phyloP scores from a whole-genome alignment of 2,888 invertebrate species.

The Syrphus vitripennis region DNA sequence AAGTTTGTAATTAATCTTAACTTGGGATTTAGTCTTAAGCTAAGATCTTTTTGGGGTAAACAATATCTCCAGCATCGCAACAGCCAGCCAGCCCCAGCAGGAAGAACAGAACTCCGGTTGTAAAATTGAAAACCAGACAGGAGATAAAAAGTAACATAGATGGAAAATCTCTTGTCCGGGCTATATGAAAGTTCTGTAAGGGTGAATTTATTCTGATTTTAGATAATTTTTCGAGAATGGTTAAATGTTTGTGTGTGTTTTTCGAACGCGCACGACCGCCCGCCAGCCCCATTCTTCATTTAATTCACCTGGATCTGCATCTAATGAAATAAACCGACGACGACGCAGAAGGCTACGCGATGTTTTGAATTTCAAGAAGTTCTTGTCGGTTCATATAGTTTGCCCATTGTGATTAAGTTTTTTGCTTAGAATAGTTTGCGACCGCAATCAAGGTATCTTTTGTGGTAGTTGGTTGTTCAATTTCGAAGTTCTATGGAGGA shows the following conservation, averaged over 20 bases:
- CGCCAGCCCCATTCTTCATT: conserved; percentile 16
- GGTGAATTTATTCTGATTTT: conserved; percentile 17
- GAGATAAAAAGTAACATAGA: background rate
- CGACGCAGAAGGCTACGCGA: conserved; percentile 16
- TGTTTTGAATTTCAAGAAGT: conserved; percentile 40
- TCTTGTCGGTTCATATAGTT: background rate
- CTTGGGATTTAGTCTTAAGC: conserved; percentile 73
- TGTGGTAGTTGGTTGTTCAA: conserved; percentile 29
- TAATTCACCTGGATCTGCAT: conserved; percentile 14
- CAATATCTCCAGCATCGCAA: background rate
- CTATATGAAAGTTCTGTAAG: conserved; percentile 1
- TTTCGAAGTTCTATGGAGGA: conserved; percentile 40
- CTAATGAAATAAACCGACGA: conserved; percentile 34
- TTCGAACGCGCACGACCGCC: background rate
- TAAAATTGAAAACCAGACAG: conserved; percentile 48
- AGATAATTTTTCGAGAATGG: conserved; percentile 49
- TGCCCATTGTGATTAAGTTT: background rate
- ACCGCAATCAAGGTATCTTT: conserved; percentile 18
- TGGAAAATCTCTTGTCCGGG: conserved; percentile 10
- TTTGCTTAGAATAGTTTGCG: background rate
- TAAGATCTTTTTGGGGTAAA: conserved; percentile 52
- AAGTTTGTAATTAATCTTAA: conserved; percentile 75
- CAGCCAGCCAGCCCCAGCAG: background rate
- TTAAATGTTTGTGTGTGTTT: conserved; percentile 1
- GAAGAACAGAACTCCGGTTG: background rate